Conservation (phyloP, 2,888 invertebrate species). For the Synergus itoensis region DNA sequence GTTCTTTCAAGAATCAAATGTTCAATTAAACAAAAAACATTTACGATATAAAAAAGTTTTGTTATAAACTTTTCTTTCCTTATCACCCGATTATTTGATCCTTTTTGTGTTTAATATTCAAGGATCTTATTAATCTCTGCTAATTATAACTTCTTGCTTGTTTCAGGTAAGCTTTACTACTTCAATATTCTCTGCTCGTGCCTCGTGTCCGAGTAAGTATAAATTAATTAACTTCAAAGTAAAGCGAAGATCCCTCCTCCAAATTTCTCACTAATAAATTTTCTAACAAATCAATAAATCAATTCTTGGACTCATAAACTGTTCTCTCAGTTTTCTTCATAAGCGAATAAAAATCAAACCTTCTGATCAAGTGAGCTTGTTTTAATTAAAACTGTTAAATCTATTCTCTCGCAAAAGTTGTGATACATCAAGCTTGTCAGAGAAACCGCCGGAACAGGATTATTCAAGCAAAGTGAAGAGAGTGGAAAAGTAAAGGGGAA, state of each 20-base stretch:
- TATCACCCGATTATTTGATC: no score
- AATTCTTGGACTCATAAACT: neutral
- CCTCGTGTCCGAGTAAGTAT: no score
- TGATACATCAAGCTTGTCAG: slow-evolving; percentile 46
- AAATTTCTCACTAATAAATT: neutral
- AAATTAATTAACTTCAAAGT: no score
- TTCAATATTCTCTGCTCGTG: no score
- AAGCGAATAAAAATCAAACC: slow-evolving; percentile 33
- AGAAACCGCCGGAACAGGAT: slow-evolving; percentile 51
- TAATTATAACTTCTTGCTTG: slow-evolving; percentile 15
- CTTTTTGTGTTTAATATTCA: neutral
- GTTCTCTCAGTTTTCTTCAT: slow-evolving; percentile 19
- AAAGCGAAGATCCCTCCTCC: no score
- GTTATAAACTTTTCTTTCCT: no score
- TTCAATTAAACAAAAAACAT: no score
- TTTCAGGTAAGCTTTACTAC: slow-evolving; percentile 8
- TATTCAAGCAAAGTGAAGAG: slow-evolving; percentile 46
- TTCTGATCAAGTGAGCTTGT: neutral
- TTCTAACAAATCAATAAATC: neutral
- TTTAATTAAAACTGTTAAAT: slow-evolving; percentile 17
- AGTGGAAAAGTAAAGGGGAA: slow-evolving; percentile 28
- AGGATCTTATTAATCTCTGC: neutral
- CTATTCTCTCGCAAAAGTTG: slow-evolving; percentile 35
- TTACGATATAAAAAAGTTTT: no score
- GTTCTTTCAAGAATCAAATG: no score